phyloP scores from a whole-genome alignment of 1,140 invertebrate species.

The Polypedilum pembai region DNA sequence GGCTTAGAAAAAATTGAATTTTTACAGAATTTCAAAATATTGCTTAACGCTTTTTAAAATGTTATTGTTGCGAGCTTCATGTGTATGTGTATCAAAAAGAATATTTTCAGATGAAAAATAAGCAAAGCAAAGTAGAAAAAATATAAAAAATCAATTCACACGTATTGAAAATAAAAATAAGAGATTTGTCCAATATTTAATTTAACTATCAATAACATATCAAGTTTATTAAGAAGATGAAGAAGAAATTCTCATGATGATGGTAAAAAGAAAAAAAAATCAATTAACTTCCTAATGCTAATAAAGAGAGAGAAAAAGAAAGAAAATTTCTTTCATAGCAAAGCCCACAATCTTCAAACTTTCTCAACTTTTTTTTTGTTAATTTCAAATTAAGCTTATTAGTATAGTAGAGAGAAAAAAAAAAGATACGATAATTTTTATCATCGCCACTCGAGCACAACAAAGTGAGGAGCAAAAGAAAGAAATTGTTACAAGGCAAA shows the following conservation, averaged over 20 bases:
- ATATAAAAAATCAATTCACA: neutral
- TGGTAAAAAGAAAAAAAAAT: neutral
- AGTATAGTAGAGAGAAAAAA: neutral
- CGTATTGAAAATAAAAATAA: neutral
- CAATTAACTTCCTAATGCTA: slow-evolving; percentile 5
- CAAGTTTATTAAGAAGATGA: neutral
- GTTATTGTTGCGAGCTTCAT: too few relatives aligned
- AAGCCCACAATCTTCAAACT: neutral
- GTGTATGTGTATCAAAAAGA: too few relatives aligned
- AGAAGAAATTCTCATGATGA: neutral
- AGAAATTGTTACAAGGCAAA: slow-evolving; percentile 3
- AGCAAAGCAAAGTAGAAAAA: too few relatives aligned
- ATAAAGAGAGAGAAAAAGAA: neutral
- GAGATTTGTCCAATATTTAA: slow-evolving; percentile 2
- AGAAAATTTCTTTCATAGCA: neutral
- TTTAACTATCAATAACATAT: neutral
- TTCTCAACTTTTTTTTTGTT: slow-evolving; percentile 2
- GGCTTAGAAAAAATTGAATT: too few relatives aligned
- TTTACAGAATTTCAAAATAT: too few relatives aligned
- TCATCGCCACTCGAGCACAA: slow-evolving; percentile 10
- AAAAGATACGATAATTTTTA: slow-evolving; percentile 6
- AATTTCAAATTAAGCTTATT: slow-evolving; percentile 19
- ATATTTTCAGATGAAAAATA: too few relatives aligned
- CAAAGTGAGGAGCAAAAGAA: neutral
- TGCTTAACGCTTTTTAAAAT: too few relatives aligned